Percentiles rank a stretch among this genome's conserved stretches.
Conservation (phyloP, 2,797 vertebrate genomes). For the Ictinia mississippiensis region DNA sequence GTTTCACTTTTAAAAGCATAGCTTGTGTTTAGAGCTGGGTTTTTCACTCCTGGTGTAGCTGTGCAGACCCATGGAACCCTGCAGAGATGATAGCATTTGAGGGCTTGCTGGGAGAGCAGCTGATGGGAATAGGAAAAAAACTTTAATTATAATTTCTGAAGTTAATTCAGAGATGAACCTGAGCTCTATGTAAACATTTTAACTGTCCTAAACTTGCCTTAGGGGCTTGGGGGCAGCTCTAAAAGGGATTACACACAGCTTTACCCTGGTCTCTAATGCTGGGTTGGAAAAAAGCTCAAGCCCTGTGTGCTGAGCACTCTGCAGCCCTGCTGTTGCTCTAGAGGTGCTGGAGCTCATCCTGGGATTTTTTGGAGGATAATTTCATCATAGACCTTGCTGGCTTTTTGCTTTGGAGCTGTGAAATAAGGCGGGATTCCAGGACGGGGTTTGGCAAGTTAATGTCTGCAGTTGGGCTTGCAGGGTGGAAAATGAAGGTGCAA, state of each 20-base stretch:
- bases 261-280: not conserved
- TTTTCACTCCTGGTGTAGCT: too few species aligned
- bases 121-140: not conserved
- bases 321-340: too few species aligned
- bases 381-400: not conserved
- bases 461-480: not conserved
- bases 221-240: not conserved
- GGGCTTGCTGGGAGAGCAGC: not conserved
- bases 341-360: not conserved
- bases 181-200: rapidly evolving
- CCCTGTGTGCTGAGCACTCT: not conserved
- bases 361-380: not conserved
- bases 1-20: rapidly evolving
- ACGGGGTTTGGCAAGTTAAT: rapidly evolving
- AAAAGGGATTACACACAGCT: rapidly evolving
- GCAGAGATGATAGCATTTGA: too few species aligned
- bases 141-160: too few species aligned
- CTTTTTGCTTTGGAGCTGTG: not conserved
- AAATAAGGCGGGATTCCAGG: not conserved
- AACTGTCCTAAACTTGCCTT: not conserved
- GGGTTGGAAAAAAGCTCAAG: too few species aligned
- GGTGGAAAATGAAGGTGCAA: rapidly evolving
- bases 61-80: rapidly evolving
- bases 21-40: not conserved
- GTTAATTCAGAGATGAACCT: not conserved